A percentile compares a stretch with the other conserved stretches of the same genome.
These are phyloP conservation scores for Xyrauchen texanus DNA, from an alignment of 2,113 vertebrate genomes.

Conservation along the genomic window DNA sequence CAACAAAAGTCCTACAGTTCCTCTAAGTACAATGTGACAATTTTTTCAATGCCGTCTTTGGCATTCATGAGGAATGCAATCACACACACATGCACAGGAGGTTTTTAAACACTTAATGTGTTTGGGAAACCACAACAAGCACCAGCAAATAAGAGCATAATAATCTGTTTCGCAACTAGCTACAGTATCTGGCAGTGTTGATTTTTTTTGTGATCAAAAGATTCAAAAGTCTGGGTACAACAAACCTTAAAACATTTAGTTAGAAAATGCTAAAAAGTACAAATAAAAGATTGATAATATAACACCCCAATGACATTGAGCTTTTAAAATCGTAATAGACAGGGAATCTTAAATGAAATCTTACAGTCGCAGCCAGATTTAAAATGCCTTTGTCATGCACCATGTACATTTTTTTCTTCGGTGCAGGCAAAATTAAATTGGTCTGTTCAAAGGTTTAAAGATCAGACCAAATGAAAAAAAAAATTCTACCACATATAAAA, in stretches of 20 bases:
- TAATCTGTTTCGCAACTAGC: slow-evolving; percentile 25
- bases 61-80: slow-evolving; percentile 42
- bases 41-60: slow-evolving; percentile 47
- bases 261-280: slow-evolving; percentile 49
- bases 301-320: slow-evolving; percentile 77
- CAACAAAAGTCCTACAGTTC: slow-evolving; percentile 58
- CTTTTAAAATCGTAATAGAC: slow-evolving; percentile 92
- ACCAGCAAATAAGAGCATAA: slow-evolving; percentile 19
- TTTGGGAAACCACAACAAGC: no score
- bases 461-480: slow-evolving; percentile 84
- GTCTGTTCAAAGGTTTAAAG: slow-evolving; percentile 87
- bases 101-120: slow-evolving; percentile 37
- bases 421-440: slow-evolving; percentile 91
- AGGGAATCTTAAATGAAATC: slow-evolving; percentile 94
- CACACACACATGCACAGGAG: slow-evolving; percentile 18
- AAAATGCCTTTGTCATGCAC: slow-evolving; percentile 84
- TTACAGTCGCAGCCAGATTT: slow-evolving; percentile 95
- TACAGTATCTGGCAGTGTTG: slow-evolving; percentile 8
- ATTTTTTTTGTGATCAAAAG: neutral
- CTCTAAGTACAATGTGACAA: slow-evolving; percentile 53
- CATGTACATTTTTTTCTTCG: slow-evolving; percentile 80
- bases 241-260: slow-evolving; percentile 57
- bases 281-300: slow-evolving; percentile 72
- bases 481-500: slow-evolving; percentile 89
- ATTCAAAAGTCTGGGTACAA: slow-evolving; percentile 29